A percentile compares a stretch with the other conserved stretches of the same genome.
phyloP scores from a whole-genome alignment of 30 jellyfish, hydroid and myxozoan genomes.

The Cassiopea xamachana region DNA sequence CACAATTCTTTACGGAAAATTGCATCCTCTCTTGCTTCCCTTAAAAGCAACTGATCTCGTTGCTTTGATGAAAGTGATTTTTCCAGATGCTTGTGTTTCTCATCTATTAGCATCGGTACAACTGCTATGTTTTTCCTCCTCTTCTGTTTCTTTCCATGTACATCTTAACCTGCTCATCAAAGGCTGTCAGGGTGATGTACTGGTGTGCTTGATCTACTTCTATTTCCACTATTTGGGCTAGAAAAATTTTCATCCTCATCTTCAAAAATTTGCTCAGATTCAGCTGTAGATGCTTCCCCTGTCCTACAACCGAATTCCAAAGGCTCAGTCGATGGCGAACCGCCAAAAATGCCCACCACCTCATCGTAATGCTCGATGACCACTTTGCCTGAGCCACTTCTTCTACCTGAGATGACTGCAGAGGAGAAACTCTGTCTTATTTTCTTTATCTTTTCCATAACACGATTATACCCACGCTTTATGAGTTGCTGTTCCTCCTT shows the following conservation, averaged over 20 bases:
- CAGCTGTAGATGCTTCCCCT: conserved; percentile 32
- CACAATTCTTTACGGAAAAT: conserved; percentile 36
- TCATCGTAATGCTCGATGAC: conserved; percentile 7
- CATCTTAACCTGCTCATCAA: conserved; percentile 18
- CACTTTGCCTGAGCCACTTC: conserved; percentile 58
- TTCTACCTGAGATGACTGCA: conserved; percentile 66
- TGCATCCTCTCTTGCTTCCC: conserved; percentile 42
- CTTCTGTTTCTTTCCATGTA: neutral
- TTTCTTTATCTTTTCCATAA: conserved; percentile 58
- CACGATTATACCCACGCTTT: conserved; percentile 54
- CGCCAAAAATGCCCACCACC: conserved; percentile 44
- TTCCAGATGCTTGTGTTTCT: conserved; percentile 52
- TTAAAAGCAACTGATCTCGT: conserved; percentile 7
- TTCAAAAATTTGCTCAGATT: conserved; percentile 7
- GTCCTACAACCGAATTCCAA: conserved; percentile 46
- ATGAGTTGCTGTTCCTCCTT: conserved; percentile 2
- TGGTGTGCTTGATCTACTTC: conserved; percentile 13
- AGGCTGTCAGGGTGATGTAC: neutral
- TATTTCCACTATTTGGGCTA: neutral
- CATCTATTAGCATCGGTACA: conserved; percentile 43
- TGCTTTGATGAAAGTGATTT: conserved; percentile 38
- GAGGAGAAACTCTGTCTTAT: conserved; percentile 41
- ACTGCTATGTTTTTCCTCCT: conserved; percentile 17
- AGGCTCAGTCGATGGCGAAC: conserved; percentile 55
- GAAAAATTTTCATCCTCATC: conserved; percentile 18